These are phyloP conservation scores for Amblyjoppa fuscipennis DNA, from an alignment of 2,888 invertebrate genomes.

Conservation along the genomic window DNA sequence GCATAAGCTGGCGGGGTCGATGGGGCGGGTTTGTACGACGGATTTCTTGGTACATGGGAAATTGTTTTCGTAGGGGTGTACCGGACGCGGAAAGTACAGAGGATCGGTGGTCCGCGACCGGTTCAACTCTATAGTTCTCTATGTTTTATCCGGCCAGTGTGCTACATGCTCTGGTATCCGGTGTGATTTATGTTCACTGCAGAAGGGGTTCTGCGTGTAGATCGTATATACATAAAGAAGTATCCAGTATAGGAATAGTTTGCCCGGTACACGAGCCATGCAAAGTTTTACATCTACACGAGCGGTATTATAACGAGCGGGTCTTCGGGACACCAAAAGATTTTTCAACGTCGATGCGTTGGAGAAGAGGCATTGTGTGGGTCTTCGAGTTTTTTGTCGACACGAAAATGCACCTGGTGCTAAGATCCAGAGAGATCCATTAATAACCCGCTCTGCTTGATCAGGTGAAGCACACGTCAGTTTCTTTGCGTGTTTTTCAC, in stretches of 20 bases:
- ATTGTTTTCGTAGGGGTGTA: slow-evolving; percentile 51
- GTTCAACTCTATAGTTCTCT: slow-evolving; percentile 40
- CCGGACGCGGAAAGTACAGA: slow-evolving; percentile 11
- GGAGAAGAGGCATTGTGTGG: background rate
- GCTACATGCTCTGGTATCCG: slow-evolving; percentile 30
- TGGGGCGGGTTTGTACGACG: slow-evolving; percentile 38
- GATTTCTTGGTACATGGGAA: slow-evolving; percentile 41
- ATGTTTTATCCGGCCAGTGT: slow-evolving; percentile 46
- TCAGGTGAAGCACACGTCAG: background rate
- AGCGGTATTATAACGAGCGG: background rate
- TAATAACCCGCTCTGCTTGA: background rate
- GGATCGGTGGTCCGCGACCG: slow-evolving; percentile 44
- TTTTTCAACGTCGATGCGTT: slow-evolving; percentile 19
- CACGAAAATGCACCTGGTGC: background rate
- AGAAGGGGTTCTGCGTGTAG: slow-evolving; percentile 16
- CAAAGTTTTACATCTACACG: background rate
- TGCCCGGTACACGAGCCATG: slow-evolving; percentile 5
- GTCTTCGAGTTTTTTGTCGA: background rate
- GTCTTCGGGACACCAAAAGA: background rate
- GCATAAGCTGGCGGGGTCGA: slow-evolving; percentile 48
- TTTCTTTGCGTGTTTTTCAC: background rate
- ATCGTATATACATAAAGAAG: slow-evolving; percentile 42
- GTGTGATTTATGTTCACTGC: slow-evolving; percentile 57
- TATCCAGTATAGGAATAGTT: slow-evolving; percentile 5
- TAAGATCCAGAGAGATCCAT: background rate